A percentile compares a stretch with the other conserved stretches of the same genome.
Conservation (phyloP, 2,113 vertebrate genomes). For the Oncorhynchus mykiss region DNA sequence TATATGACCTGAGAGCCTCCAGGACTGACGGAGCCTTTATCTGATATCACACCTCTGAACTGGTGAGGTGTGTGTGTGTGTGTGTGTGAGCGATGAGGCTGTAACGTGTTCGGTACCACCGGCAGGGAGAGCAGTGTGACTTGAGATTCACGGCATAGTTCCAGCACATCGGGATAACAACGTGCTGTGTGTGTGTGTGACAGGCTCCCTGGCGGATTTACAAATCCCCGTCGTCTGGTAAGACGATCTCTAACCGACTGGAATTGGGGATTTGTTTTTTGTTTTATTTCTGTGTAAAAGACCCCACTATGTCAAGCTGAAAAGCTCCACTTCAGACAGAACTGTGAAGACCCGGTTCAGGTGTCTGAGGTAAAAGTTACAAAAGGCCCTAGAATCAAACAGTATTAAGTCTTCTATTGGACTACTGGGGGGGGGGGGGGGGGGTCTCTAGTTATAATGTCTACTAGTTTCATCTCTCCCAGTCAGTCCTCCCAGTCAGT, state of each 20-base stretch:
- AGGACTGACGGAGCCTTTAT: conserved; percentile 30
- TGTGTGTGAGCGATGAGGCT: not conserved
- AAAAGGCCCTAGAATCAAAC: no score
- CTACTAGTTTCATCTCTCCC: no score
- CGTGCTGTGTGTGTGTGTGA: not conserved
- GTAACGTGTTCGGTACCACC: conserved; percentile 6
- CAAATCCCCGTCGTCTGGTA: no score
- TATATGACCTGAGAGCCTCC: conserved; percentile 18
- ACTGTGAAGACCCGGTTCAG: no score
- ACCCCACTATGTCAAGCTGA: no score
- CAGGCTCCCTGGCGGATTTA: not conserved
- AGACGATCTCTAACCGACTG: no score
- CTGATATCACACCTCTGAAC: conserved; percentile 39
- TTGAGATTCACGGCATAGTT: conserved; percentile 32
- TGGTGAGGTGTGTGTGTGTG: not conserved
- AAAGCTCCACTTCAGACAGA: no score
- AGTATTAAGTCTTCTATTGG: conserved; percentile 26
- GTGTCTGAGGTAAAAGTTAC: no score
- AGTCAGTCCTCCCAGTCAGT: no score
- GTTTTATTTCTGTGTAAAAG: no score
- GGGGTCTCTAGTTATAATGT: no score
- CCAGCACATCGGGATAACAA: conserved; percentile 29
- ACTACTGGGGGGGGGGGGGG: not conserved
- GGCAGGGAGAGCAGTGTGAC: conserved; percentile 3
- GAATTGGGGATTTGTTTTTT: no score